A percentile compares a stretch with the other conserved stretches of the same genome.
Evolutionary conservation across 2,797 vertebrate species (phyloP).

Genomic region (Enteromius treurensis): DNA sequence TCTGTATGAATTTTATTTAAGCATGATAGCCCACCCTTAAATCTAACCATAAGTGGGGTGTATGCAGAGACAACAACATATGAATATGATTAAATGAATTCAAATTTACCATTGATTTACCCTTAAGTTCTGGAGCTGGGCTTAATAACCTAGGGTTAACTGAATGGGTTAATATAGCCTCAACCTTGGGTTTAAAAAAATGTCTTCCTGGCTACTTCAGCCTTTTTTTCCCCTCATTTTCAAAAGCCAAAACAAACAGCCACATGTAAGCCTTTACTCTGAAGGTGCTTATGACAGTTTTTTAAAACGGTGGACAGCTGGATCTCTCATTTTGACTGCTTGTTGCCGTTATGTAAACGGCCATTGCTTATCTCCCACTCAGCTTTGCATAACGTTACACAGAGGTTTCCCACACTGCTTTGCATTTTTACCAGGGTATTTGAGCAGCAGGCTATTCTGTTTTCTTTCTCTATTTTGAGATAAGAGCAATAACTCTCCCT

Average conservation of each 20-base stretch:
- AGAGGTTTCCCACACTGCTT: constrained; percentile 71
- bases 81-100: not conserved
- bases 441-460: constrained; percentile 51
- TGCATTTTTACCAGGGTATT: constrained; percentile 65
- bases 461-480: constrained; percentile 47
- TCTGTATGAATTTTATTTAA: not conserved
- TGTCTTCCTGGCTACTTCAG: not conserved
- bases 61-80: not conserved
- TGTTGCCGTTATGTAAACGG: constrained; percentile 71
- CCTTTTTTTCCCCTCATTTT: constrained; percentile 16
- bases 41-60: not conserved
- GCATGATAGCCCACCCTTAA: not conserved
- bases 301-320: constrained; percentile 69
- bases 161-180: not conserved
- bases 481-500: constrained; percentile 38
- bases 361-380: constrained; percentile 71
- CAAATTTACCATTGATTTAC: not conserved
- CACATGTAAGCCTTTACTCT: constrained; percentile 53
- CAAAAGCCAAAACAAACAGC: constrained; percentile 66
- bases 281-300: constrained; percentile 70
- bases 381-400: constrained; percentile 76
- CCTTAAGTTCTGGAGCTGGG: not conserved
- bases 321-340: constrained; percentile 47
- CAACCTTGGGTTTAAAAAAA: not conserved
- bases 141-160: not conserved